Evolutionary conservation across 2,113 vertebrate species (phyloP).

Genomic region (Forbesichthys papilliferus): DNA sequence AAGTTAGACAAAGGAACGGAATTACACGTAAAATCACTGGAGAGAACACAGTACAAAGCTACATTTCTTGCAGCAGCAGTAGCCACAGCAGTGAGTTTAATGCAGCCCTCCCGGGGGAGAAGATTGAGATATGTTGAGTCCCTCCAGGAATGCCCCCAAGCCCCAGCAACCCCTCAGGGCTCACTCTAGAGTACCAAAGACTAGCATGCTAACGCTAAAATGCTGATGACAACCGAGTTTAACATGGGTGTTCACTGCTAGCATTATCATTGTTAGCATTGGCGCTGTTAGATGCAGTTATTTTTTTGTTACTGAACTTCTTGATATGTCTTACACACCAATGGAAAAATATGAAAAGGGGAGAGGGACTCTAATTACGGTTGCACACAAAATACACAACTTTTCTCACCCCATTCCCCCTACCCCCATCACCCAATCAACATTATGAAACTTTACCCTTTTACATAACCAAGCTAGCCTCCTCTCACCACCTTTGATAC

Average conservation of each 20-base stretch:
- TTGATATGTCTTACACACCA: conserved; percentile 10
- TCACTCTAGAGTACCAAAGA: conserved; percentile 25
- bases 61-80: conserved; percentile 5
- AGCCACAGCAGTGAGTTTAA: conserved; percentile 32
- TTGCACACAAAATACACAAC: conserved; percentile 35
- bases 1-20: background rate
- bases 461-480: conserved; percentile 51
- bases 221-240: conserved; percentile 35
- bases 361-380: conserved; percentile 49
- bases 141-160: conserved; percentile 39
- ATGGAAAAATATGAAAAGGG: conserved; percentile 35
- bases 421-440: conserved; percentile 1
- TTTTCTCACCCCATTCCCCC: conserved; percentile 26
- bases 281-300: background rate
- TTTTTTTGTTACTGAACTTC: background rate
- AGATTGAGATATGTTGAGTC: conserved; percentile 28
- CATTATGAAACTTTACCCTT: conserved; percentile 50
- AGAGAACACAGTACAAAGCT: conserved; percentile 29
- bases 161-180: conserved; percentile 26
- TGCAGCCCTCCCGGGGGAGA: conserved; percentile 23
- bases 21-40: conserved; percentile 36
- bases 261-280: conserved; percentile 41
- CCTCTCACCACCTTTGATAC: conserved; percentile 54
- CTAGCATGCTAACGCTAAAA: conserved; percentile 37
- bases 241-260: conserved; percentile 31